Evolutionary conservation across 2,888 invertebrate genomes (phyloP).

Genomic region (Pharmacophagus antenor): DNA sequence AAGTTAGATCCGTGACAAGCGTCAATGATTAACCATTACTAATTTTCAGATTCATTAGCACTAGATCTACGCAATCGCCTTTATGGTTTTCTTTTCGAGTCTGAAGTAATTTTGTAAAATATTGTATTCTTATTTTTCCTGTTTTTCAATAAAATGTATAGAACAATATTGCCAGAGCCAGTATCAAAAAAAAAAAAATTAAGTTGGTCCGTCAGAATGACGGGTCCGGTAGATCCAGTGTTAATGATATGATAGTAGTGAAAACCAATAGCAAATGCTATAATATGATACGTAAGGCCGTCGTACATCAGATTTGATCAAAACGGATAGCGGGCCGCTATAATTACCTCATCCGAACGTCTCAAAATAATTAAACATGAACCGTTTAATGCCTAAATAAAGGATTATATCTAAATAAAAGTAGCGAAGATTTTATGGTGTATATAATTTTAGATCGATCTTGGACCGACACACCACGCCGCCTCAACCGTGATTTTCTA

Average conservation of each 20-base stretch:
- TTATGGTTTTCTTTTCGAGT: too few species aligned
- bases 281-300: not conserved
- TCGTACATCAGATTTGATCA: not conserved
- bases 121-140: too few species aligned
- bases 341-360: not conserved
- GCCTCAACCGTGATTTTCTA: not conserved
- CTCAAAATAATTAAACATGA: conserved; percentile 11
- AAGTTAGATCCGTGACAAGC: too few species aligned
- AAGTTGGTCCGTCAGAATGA: too few species aligned
- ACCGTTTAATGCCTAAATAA: conserved; percentile 23
- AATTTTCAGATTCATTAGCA: too few species aligned
- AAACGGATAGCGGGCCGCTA: not conserved
- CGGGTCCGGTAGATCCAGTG: too few species aligned
- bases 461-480: not conserved
- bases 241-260: not conserved
- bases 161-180: too few species aligned
- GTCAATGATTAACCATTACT: too few species aligned
- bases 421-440: conserved; percentile 10
- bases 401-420: conserved; percentile 7
- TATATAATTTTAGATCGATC: conserved; percentile 3
- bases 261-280: not conserved
- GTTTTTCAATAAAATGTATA: too few species aligned
- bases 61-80: too few species aligned
- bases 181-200: too few species aligned
- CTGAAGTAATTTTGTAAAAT: too few species aligned